These are phyloP conservation scores for Lates japonicus DNA, from an alignment of 2,797 vertebrate genomes.

Conservation along the genomic window DNA sequence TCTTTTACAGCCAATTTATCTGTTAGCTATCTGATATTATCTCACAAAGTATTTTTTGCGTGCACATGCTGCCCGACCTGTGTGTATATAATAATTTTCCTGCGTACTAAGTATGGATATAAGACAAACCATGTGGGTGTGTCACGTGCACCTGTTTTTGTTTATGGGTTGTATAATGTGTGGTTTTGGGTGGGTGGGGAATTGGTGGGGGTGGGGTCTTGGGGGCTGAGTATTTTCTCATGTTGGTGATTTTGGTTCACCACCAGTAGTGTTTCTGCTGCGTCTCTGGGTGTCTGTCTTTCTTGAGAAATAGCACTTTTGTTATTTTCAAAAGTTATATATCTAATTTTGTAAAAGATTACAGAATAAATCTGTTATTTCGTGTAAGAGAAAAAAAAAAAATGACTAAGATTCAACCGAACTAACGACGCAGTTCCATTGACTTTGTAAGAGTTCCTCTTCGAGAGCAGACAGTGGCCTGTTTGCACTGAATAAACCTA, in stretches of 20 bases:
- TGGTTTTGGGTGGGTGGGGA: constrained; percentile 41
- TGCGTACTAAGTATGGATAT: constrained; percentile 35
- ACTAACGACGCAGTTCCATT: constrained; percentile 91
- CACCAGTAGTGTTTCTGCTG: constrained; percentile 86
- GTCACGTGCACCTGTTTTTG: constrained; percentile 57
- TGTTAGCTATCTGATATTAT: constrained; percentile 85
- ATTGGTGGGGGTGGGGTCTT: background rate
- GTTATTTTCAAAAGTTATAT: constrained; percentile 87
- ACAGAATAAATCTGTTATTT: constrained; percentile 91
- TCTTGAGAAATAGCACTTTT: constrained; percentile 89
- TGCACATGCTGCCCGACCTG: constrained; percentile 79
- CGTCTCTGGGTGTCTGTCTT: constrained; percentile 87
- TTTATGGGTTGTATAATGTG: constrained; percentile 77
- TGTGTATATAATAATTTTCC: constrained; percentile 73
- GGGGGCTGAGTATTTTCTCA: constrained; percentile 73
- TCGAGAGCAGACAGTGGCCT: constrained; percentile 85
- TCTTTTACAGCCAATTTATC: constrained; percentile 55
- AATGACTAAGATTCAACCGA: constrained; percentile 88
- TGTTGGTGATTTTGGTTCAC: constrained; percentile 82
- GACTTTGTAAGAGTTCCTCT: constrained; percentile 87
- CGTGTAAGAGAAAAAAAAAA: constrained; percentile 88
- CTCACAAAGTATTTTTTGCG: constrained; percentile 83
- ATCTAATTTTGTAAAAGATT: constrained; percentile 91
- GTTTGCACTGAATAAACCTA: constrained; percentile 86
- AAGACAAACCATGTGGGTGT: constrained; percentile 24